Evolutionary conservation across 2,888 invertebrate genomes (phyloP), one percentile per base, ranked within the genome.

Genomic region (Bellardia bayeri): DNA sequence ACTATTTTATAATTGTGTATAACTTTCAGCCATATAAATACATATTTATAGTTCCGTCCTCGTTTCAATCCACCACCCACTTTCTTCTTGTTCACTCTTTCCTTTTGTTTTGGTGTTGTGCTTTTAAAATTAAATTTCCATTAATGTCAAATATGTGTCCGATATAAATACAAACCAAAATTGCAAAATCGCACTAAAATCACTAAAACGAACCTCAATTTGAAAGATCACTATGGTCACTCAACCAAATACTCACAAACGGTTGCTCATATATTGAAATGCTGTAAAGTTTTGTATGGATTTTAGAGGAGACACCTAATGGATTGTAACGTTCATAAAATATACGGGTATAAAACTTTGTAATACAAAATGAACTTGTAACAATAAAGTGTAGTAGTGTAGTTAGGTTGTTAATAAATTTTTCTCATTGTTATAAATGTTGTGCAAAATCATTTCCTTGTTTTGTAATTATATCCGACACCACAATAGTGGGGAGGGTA

Each of bases 141-240:
- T 82, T 79, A 82, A 82, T 79, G 79, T 82, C 79, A 69, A 69
- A 74, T 86, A 45, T 75, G 42, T 76, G 33, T 64, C 45, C 78
- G 37, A 79, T 85, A 40, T n/a, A n/a, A n/a, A n/a, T 51, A 54
- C 71, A 81, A 63, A 75, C 64, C 54, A 82, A 66, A 42, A 42
- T 85, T 68, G 61, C 49, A 63, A 80, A 61, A 14, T n/a, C 51
- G 51, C 74, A 82, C 58, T 54, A 30, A 76, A 75, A 72, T 81
- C 85, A 82, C 78, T 61, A 64, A 78, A 82, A 82, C 54, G 82
- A 86, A 79, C 82, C 82, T 69, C 83, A 86, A 64, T 75, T 83
- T 86, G 83, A 86, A 82, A 76, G 86, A 86, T 86, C 86, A 83
- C 69, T 86, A 75, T 86, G 82, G 86, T 80, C 83, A 86, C 63